These are phyloP conservation scores for Calliopum simillimum DNA, from an alignment of 2,888 invertebrate genomes.

Conservation along the genomic window DNA sequence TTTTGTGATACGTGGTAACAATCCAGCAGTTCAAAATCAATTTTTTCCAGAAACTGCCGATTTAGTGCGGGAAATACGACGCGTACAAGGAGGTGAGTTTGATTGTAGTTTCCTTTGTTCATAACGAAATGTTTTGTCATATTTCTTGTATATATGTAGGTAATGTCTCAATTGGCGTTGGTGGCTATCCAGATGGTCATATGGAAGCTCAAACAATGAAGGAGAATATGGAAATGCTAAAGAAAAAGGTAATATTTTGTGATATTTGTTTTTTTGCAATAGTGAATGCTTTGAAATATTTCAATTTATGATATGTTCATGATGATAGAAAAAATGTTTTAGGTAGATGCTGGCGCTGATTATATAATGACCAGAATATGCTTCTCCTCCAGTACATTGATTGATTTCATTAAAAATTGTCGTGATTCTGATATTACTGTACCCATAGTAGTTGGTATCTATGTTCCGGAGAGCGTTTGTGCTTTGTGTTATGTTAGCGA, in stretches of 20 bases:
- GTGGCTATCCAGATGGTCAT: constrained; percentile 83
- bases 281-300: no score
- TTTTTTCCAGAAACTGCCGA: constrained; percentile 50
- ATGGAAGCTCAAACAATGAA: constrained; percentile 72
- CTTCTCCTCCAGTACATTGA: constrained; percentile 75
- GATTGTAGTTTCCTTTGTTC: no score
- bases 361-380: constrained; percentile 90
- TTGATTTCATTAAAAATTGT: constrained; percentile 76
- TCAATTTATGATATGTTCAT: no score
- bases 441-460: constrained; percentile 86
- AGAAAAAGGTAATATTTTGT: constrained; percentile 72
- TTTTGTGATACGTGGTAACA: constrained; percentile 60
- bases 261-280: no score
- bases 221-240: constrained; percentile 74
- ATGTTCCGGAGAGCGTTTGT: constrained; percentile 67
- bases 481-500: constrained; percentile 45
- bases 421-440: constrained; percentile 74
- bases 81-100: constrained; percentile 52
- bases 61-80: constrained; percentile 53
- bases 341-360: constrained; percentile 82
- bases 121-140: not conserved
- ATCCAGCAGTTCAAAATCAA: constrained; percentile 48
- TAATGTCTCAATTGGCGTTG: constrained; percentile 79
- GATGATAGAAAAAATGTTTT: not conserved
- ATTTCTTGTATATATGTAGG: constrained; percentile 47